phyloP scores from a whole-genome alignment of 2,888 invertebrate genomes.

The Erpobdella octoculata region DNA sequence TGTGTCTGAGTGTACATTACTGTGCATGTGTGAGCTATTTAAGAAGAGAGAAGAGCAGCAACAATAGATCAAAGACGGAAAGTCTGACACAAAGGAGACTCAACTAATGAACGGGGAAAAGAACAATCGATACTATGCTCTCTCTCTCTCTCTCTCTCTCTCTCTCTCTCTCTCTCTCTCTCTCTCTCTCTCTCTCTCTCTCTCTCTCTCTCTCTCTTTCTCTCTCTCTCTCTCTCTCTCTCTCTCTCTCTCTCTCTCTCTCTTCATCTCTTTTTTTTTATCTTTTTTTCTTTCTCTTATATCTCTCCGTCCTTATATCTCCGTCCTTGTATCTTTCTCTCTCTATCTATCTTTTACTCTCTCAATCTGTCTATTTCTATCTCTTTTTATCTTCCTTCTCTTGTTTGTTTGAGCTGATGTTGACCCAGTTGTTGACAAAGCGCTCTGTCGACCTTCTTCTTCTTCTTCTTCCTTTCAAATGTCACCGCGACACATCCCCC shows the following conservation, averaged over 20 bases:
- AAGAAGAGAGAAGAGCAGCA: too few relatives aligned
- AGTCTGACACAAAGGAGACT: too few relatives aligned
- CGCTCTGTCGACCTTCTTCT: background rate
- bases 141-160: background rate
- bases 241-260: background rate
- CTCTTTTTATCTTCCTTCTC: too few relatives aligned
- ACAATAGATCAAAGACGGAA: too few relatives aligned
- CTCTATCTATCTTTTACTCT: background rate
- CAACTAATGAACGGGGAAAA: too few relatives aligned
- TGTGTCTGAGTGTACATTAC: too few relatives aligned
- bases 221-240: background rate
- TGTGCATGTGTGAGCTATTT: too few relatives aligned
- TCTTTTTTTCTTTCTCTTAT: background rate
- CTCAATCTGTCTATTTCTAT: too few relatives aligned
- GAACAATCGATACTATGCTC: too few relatives aligned
- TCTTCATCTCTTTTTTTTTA: background rate
- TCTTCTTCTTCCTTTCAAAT: background rate
- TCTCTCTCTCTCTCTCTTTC: background rate
- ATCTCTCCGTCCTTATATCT: background rate
- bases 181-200: background rate
- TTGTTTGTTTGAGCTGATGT: too few relatives aligned
- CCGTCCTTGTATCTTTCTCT: background rate
- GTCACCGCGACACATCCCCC: background rate
- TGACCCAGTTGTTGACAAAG: too few relatives aligned
- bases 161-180: background rate